Evolutionary conservation across 2,797 vertebrate genomes (phyloP).

Genomic region (Coccyzus lansbergi): DNA sequence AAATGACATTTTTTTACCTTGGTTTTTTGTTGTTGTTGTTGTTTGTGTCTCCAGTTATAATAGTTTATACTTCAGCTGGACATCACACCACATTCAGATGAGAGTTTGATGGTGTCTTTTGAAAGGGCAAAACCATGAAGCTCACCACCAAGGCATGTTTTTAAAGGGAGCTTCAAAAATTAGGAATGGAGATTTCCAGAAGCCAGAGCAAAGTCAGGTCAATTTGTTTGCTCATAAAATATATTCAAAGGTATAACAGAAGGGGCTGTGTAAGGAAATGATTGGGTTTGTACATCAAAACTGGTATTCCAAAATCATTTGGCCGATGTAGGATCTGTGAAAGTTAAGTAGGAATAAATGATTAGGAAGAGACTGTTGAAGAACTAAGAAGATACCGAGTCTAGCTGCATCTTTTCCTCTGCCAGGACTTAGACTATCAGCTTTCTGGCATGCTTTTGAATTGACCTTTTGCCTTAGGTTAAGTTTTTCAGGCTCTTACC

Average conservation of each 20-base stretch:
- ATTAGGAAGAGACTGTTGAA: background rate
- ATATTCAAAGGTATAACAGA: background rate
- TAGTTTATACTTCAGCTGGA: background rate
- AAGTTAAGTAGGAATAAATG: background rate
- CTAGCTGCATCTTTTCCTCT: background rate
- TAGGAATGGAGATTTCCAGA: background rate
- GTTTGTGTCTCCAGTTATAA: background rate
- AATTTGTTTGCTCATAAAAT: background rate
- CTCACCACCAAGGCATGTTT: accelerated
- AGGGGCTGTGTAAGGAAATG: background rate
- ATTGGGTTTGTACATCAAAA: background rate
- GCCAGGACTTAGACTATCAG: background rate
- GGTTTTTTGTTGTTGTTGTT: background rate
- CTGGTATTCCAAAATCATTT: background rate
- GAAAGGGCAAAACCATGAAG: background rate
- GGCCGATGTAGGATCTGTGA: background rate
- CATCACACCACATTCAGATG: background rate
- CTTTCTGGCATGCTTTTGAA: background rate
- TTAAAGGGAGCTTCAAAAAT: background rate
- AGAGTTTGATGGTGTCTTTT: background rate
- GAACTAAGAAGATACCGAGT: background rate
- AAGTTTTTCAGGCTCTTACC: background rate
- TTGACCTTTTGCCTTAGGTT: background rate
- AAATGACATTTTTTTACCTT: background rate
- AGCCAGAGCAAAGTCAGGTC: background rate